Conservation (phyloP, 2,797 vertebrate species). For the Falco novaeseelandiae region DNA sequence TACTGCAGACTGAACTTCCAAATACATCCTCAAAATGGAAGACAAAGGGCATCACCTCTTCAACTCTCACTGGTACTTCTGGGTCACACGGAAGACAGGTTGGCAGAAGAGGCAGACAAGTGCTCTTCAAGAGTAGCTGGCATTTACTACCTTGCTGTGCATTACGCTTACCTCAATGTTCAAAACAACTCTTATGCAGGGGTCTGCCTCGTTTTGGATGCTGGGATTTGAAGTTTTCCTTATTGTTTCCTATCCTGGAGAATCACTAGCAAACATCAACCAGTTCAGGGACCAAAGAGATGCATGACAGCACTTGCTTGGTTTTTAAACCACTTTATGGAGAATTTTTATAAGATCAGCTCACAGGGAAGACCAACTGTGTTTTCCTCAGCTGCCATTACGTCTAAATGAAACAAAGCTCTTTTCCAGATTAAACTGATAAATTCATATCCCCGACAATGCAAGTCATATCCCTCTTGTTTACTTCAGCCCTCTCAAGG, state of each 20-base stretch:
- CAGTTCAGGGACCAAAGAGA: neutral
- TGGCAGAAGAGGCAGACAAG: neutral
- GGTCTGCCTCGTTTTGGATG: neutral
- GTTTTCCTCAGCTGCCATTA: neutral
- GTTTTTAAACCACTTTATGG: neutral
- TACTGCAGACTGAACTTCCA: neutral
- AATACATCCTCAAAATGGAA: neutral
- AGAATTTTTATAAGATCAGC: neutral
- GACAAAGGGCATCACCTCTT: too few relatives aligned
- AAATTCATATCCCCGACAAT: neutral
- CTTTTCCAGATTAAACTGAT: neutral
- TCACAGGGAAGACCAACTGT: neutral
- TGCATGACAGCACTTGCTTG: neutral
- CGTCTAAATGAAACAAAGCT: rapidly evolving
- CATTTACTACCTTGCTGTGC: neutral
- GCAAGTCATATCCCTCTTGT: neutral
- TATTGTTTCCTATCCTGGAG: neutral
- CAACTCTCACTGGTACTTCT: neutral
- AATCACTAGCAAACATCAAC: neutral
- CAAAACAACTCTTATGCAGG: neutral
- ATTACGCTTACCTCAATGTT: neutral
- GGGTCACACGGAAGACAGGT: neutral
- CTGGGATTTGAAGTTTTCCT: neutral
- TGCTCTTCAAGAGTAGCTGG: rapidly evolving
- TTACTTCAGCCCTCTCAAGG: neutral